phyloP scores from a whole-genome alignment of 2,797 vertebrate species.

The Myotis vivesi region DNA sequence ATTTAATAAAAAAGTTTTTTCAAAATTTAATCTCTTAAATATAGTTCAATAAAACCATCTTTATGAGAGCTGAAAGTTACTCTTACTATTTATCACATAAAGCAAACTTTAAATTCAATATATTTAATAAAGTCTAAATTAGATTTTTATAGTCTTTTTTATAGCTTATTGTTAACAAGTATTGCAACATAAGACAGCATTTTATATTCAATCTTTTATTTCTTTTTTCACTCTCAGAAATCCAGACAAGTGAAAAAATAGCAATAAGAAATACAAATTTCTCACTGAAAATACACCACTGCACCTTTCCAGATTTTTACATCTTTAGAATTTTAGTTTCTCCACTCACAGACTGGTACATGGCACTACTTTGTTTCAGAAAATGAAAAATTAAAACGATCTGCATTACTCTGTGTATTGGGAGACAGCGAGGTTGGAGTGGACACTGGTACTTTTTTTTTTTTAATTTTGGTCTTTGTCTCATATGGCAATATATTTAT shows the following conservation, averaged over 20 bases:
- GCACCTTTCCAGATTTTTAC: slow-evolving; percentile 12
- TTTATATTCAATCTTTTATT: slow-evolving; percentile 71
- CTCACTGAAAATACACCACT: slow-evolving; percentile 21
- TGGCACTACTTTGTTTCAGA: background rate
- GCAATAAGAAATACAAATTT: slow-evolving; percentile 45
- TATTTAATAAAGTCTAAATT: slow-evolving; percentile 74
- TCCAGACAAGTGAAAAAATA: slow-evolving; percentile 59
- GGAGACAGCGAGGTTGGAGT: background rate
- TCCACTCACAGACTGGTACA: background rate
- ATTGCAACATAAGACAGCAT: slow-evolving; percentile 55
- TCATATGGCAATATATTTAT: background rate
- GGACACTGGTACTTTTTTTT: background rate
- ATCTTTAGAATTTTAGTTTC: slow-evolving; percentile 48
- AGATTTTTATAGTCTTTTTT: slow-evolving; percentile 73
- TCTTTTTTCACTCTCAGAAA: slow-evolving; percentile 56
- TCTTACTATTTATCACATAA: slow-evolving; percentile 71
- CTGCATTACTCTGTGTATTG: background rate
- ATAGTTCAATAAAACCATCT: slow-evolving; percentile 70
- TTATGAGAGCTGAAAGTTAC: slow-evolving; percentile 61
- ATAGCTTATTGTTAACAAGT: slow-evolving; percentile 72
- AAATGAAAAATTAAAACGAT: slow-evolving; percentile 20
- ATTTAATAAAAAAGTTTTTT: slow-evolving; percentile 68
- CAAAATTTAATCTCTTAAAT: slow-evolving; percentile 72
- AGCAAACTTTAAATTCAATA: slow-evolving; percentile 68
- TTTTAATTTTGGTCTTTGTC: background rate